Evolutionary conservation across 2,113 vertebrate genomes (phyloP).

Genomic region (Phasianus colchicus): DNA sequence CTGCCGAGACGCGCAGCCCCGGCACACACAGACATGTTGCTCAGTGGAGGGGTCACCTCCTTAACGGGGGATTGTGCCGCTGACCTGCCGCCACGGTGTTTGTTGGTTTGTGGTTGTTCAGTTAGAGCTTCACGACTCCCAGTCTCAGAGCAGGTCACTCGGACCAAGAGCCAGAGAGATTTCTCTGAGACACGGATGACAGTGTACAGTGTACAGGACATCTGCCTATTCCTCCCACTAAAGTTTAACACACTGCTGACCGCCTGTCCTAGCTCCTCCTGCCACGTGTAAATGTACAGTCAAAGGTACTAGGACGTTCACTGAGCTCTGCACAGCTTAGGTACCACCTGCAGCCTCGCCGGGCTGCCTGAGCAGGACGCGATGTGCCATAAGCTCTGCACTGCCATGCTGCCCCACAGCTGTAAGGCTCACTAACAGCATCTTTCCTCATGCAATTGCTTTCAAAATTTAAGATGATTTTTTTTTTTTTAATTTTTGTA

Average conservation of each 20-base stretch:
- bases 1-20: not conserved
- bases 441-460: constrained; percentile 4
- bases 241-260: constrained; percentile 30
- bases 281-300: constrained; percentile 32
- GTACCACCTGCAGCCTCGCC: constrained; percentile 28
- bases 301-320: constrained; percentile 20
- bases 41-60: constrained; percentile 67
- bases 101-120: constrained; percentile 1
- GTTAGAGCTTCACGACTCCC: constrained; percentile 30
- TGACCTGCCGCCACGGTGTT: constrained; percentile 1
- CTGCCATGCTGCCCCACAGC: constrained; percentile 39
- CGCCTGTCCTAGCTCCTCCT: constrained; percentile 51
- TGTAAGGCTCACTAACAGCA: not conserved
- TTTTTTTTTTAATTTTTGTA: not conserved
- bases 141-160: constrained; percentile 60
- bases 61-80: constrained; percentile 57
- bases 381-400: constrained; percentile 12
- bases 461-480: constrained; percentile 31
- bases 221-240: constrained; percentile 53
- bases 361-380: constrained; percentile 48
- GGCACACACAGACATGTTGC: constrained; percentile 44
- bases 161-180: constrained; percentile 14
- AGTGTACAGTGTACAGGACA: constrained; percentile 70
- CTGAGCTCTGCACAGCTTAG: constrained; percentile 47
- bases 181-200: constrained; percentile 36